These are phyloP conservation scores for Drosophila mojavensis DNA, from an alignment of 1,140 invertebrate species.

Conservation along the genomic window DNA sequence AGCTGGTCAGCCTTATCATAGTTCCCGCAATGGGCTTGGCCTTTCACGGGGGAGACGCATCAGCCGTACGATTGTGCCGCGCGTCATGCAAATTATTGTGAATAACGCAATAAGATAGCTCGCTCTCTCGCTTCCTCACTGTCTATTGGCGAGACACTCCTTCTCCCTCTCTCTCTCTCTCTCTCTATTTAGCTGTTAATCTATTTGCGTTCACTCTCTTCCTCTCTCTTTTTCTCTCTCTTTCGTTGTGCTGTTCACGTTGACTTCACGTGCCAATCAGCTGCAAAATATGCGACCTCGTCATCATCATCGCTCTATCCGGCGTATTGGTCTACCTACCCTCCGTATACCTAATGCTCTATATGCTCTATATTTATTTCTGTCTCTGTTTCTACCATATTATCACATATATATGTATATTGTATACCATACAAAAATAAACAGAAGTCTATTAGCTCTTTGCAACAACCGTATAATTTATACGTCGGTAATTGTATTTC, in stretches of 20 bases:
- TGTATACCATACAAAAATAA: not conserved
- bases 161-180: not conserved
- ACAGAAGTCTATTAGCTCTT: not conserved
- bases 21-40: constrained; percentile 1
- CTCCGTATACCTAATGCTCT: not conserved
- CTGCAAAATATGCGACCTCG: constrained; percentile 62
- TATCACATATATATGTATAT: not conserved
- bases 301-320: constrained; percentile 42
- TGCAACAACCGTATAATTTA: not conserved
- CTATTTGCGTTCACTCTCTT: constrained; percentile 11
- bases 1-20: constrained; percentile 14
- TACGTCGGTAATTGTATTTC: not conserved
- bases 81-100: constrained; percentile 34
- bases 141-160: not conserved
- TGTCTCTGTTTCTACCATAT: constrained; percentile 43
- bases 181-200: not conserved
- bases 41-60: not conserved
- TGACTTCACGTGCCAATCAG: constrained; percentile 72
- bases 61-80: not conserved
- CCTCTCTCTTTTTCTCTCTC: constrained; percentile 29
- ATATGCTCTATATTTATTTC: constrained; percentile 58
- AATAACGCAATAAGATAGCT: constrained; percentile 39
- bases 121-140: not conserved
- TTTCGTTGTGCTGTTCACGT: constrained; percentile 57
- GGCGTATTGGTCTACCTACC: constrained; percentile 21